A percentile compares a stretch with the other conserved stretches of the same genome.
These are phyloP conservation scores for Biston betularia DNA, from an alignment of 2,888 invertebrate species.

Conservation along the genomic window DNA sequence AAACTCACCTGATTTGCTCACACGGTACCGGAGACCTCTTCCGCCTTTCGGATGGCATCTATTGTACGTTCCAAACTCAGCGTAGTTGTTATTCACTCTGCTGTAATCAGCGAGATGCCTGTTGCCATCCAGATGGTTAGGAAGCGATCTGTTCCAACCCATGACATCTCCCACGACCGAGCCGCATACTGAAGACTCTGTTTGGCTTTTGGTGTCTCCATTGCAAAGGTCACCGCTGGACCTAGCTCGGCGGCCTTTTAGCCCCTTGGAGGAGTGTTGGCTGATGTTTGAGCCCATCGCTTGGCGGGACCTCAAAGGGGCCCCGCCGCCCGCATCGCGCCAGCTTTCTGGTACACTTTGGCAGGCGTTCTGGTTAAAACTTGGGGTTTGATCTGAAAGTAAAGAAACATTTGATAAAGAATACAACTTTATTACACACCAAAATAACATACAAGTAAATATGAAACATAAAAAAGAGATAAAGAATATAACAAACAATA, in stretches of 20 bases:
- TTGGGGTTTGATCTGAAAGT: slow-evolving; percentile 63
- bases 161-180: slow-evolving; percentile 82
- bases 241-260: slow-evolving; percentile 90
- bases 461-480: too few species aligned
- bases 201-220: slow-evolving; percentile 82
- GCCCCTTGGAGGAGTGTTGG: slow-evolving; percentile 90
- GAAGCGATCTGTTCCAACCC: slow-evolving; percentile 87
- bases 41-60: slow-evolving; percentile 79
- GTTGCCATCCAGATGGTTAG: slow-evolving; percentile 89
- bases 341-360: slow-evolving; percentile 58
- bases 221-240: slow-evolving; percentile 92
- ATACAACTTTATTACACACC: too few species aligned
- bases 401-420: slow-evolving; percentile 3
- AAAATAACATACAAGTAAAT: too few species aligned
- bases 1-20: slow-evolving; percentile 79
- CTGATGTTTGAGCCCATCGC: slow-evolving; percentile 93
- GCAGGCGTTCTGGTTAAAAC: slow-evolving; percentile 50
- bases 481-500: too few species aligned
- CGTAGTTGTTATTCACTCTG: slow-evolving; percentile 86
- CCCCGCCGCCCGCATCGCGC: slow-evolving; percentile 77
- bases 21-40: slow-evolving; percentile 77
- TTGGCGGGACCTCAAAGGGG: slow-evolving; percentile 81
- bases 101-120: slow-evolving; percentile 85
- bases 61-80: slow-evolving; percentile 78
- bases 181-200: slow-evolving; percentile 82